These are phyloP conservation scores for Phrynocephalus vlangalii DNA, from an alignment of 2,797 vertebrate genomes.

Conservation along the genomic window DNA sequence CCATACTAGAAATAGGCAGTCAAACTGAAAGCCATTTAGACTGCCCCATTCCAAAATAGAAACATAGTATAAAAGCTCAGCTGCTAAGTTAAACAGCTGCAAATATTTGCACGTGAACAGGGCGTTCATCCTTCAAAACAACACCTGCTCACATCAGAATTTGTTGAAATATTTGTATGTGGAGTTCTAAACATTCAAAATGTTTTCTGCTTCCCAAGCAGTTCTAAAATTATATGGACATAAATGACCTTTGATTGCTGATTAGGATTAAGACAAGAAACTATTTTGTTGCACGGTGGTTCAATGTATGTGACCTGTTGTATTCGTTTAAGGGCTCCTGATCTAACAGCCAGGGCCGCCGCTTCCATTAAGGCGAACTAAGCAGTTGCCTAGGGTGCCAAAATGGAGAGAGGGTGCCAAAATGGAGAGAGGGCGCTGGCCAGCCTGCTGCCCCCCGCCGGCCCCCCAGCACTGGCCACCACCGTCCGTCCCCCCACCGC, in stretches of 20 bases:
- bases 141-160: slow-evolving; percentile 28
- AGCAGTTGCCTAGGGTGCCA: too few species aligned
- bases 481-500: too few species aligned
- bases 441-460: too few species aligned
- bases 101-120: slow-evolving; percentile 29
- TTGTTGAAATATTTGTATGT: slow-evolving; percentile 29
- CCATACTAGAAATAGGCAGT: not conserved
- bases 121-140: not conserved
- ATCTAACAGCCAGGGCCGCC: not conserved
- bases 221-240: slow-evolving; percentile 7
- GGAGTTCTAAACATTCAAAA: slow-evolving; percentile 7
- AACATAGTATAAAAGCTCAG: slow-evolving; percentile 23
- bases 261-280: not conserved
- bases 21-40: not conserved
- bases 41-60: slow-evolving; percentile 13
- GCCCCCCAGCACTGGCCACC: too few species aligned
- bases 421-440: too few species aligned
- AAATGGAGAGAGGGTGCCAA: too few species aligned
- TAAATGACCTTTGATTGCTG: not conserved
- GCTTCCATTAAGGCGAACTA: too few species aligned
- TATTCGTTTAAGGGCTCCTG: not conserved
- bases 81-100: slow-evolving; percentile 13
- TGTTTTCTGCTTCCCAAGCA: slow-evolving; percentile 2
- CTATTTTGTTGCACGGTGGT: not conserved
- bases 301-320: not conserved